phyloP scores from a whole-genome alignment of 2,888 invertebrate genomes.

The Luperina nickerlii region DNA sequence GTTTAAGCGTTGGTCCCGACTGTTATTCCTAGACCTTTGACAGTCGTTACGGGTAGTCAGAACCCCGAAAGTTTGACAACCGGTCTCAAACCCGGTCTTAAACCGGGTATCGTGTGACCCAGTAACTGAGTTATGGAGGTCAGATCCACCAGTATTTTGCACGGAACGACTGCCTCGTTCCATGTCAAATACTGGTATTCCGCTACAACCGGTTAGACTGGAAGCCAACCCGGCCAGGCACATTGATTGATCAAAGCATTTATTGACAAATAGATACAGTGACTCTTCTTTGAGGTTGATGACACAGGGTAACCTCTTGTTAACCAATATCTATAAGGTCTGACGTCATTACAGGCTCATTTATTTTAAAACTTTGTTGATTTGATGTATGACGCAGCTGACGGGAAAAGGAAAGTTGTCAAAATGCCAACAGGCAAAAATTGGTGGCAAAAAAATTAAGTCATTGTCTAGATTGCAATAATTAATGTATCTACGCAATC shows the following conservation, averaged over 20 bases:
- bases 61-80: background rate
- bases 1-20: no score
- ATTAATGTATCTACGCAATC: background rate
- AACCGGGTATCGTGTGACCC: background rate
- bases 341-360: background rate
- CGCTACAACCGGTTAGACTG: background rate
- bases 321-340: no score
- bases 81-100: background rate
- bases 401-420: background rate
- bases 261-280: background rate
- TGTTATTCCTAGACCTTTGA: no score
- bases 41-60: background rate
- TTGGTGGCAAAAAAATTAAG: background rate
- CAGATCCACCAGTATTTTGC: no score
- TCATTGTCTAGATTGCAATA: background rate
- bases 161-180: no score
- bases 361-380: background rate
- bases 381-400: background rate
- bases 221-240: background rate
- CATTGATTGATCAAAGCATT: background rate
- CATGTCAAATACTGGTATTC: no score
- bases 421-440: conserved; percentile 10
- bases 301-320: background rate
- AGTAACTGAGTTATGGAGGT: no score
- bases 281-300: background rate